These are phyloP conservation scores for Erythrolamprus reginae DNA, from an alignment of 2,113 vertebrate genomes.

Conservation along the genomic window DNA sequence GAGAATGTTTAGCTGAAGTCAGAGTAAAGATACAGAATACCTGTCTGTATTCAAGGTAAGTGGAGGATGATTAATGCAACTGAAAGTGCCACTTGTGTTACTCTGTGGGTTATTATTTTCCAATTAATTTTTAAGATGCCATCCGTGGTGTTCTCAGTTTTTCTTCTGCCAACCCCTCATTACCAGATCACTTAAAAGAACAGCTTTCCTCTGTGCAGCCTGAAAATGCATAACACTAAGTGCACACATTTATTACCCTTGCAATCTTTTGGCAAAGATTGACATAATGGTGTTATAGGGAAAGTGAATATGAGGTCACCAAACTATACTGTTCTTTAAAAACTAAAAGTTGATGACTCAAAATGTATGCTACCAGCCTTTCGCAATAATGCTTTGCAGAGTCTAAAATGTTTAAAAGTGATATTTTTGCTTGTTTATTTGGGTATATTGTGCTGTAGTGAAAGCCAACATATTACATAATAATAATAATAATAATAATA, in stretches of 20 bases:
- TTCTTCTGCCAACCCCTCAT: constrained; percentile 30
- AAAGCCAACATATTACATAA: not conserved
- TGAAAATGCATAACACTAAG: constrained; percentile 33
- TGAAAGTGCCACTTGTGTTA: constrained; percentile 7
- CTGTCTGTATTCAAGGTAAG: not conserved
- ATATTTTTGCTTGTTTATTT: not conserved
- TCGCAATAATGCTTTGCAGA: constrained; percentile 8
- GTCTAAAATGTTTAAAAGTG: constrained; percentile 18
- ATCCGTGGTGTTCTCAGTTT: not conserved
- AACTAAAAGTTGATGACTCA: constrained; percentile 17
- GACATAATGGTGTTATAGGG: constrained; percentile 37
- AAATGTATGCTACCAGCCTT: constrained; percentile 28
- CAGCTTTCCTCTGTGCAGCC: constrained; percentile 16
- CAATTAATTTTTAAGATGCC: constrained; percentile 29
- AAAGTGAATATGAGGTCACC: constrained; percentile 25
- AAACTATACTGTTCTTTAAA: constrained; percentile 31
- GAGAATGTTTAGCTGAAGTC: not conserved
- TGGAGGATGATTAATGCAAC: constrained; percentile 7
- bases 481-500: too few relatives aligned
- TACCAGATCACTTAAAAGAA: constrained; percentile 24
- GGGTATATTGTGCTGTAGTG: not conserved
- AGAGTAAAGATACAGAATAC: not conserved
- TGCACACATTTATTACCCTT: constrained; percentile 42
- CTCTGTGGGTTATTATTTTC: constrained; percentile 32
- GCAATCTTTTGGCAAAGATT: constrained; percentile 31